These are phyloP conservation scores for Eupithecia insigniata DNA, from an alignment of 2,888 invertebrate species.

Conservation along the genomic window DNA sequence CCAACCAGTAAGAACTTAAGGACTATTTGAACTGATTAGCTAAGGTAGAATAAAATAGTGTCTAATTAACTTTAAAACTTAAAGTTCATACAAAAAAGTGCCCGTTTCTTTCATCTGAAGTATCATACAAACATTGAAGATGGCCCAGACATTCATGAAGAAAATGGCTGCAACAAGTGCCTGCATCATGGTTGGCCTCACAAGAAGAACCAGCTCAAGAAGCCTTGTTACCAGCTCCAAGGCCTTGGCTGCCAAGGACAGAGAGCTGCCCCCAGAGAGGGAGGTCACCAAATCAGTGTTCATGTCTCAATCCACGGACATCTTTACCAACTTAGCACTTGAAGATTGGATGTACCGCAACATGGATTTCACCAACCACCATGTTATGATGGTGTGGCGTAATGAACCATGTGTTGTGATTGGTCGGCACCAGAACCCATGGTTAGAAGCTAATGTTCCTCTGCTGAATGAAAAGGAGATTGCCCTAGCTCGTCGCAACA, in stretches of 20 bases:
- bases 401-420: slow-evolving; percentile 98
- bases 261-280: slow-evolving; percentile 66
- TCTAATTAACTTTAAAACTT: slow-evolving; percentile 66
- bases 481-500: slow-evolving; percentile 93
- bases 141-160: slow-evolving; percentile 80
- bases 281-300: slow-evolving; percentile 93
- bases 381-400: slow-evolving; percentile 95
- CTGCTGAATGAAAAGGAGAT: slow-evolving; percentile 87
- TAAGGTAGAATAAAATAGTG: slow-evolving; percentile 39
- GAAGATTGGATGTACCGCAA: slow-evolving; percentile 98
- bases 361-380: slow-evolving; percentile 91
- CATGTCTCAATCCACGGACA: slow-evolving; percentile 95
- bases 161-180: slow-evolving; percentile 72
- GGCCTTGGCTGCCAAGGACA: slow-evolving; percentile 58
- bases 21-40: slow-evolving; percentile 60
- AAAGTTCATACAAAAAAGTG: slow-evolving; percentile 81
- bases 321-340: slow-evolving; percentile 96
- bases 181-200: slow-evolving; percentile 70
- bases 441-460: slow-evolving; percentile 93
- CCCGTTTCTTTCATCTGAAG: slow-evolving; percentile 59
- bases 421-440: slow-evolving; percentile 98
- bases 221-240: slow-evolving; percentile 63
- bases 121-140: slow-evolving; percentile 56
- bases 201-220: slow-evolving; percentile 69
- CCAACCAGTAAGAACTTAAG: slow-evolving; percentile 55